These are phyloP conservation scores for Dryoscopus gambensis DNA, from an alignment of 2,113 vertebrate genomes.

Conservation along the genomic window DNA sequence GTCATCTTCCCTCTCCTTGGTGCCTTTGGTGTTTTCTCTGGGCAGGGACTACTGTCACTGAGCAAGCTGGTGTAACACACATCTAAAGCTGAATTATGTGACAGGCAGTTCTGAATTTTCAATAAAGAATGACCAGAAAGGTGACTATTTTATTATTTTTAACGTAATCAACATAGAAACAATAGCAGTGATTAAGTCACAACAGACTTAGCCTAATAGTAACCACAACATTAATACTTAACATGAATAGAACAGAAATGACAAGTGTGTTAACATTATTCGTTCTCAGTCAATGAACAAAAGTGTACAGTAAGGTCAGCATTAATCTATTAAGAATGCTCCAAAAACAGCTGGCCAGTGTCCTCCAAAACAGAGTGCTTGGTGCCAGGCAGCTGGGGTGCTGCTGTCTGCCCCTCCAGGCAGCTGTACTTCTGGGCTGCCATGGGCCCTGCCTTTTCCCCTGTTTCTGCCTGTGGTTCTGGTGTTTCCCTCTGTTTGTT, in stretches of 20 bases:
- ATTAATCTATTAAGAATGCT: constrained; percentile 17
- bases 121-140: background rate
- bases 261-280: background rate
- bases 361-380: background rate
- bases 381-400: background rate
- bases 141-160: constrained; percentile 26
- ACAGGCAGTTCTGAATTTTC: background rate
- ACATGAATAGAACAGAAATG: background rate
- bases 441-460: background rate
- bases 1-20: accelerated
- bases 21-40: background rate
- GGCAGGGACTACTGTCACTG: background rate
- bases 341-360: background rate
- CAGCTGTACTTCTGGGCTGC: background rate
- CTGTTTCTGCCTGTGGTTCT: background rate
- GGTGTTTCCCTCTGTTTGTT: background rate
- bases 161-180: background rate
- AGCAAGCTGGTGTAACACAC: background rate
- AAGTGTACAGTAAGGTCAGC: constrained; percentile 46
- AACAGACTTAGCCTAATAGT: background rate
- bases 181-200: background rate
- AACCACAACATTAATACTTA: background rate
- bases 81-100: background rate
- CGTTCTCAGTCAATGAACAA: background rate
- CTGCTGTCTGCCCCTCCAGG: background rate